A percentile compares a stretch with the other conserved stretches of the same genome.
phyloP scores from a whole-genome alignment of 2,113 vertebrate genomes.

The Pelusios castaneus region DNA sequence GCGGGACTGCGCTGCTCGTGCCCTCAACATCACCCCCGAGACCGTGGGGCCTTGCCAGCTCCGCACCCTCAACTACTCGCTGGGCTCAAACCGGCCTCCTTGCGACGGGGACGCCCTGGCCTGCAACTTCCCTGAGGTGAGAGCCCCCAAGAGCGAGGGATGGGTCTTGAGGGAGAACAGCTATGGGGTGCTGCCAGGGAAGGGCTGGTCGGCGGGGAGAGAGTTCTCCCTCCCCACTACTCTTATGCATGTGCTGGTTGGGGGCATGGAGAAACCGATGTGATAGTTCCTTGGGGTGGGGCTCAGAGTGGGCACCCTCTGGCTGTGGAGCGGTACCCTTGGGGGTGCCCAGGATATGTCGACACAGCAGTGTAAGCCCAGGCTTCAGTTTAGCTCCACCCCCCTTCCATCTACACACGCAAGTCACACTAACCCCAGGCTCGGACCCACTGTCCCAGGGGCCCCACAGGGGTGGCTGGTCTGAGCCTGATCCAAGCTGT shows the following conservation, averaged over 20 bases:
- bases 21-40: constrained; percentile 83
- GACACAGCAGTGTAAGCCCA: background rate
- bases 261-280: no score
- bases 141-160: background rate
- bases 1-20: constrained; percentile 82
- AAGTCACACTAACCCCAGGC: background rate
- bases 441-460: background rate
- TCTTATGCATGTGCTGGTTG: no score
- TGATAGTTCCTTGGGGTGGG: no score
- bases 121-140: constrained; percentile 94
- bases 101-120: constrained; percentile 80
- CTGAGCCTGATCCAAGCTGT: no score
- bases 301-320: background rate
- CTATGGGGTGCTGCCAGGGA: no score
- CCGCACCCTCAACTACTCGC: constrained; percentile 85
- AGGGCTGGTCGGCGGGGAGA: no score
- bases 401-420: background rate
- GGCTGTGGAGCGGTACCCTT: background rate
- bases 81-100: constrained; percentile 79
- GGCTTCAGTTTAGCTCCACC: background rate
- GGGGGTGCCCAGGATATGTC: background rate
- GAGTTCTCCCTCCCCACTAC: no score
- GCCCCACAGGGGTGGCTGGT: no score
- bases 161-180: no score
- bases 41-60: constrained; percentile 90